Base-by-base conservation (phyloP, 2,888 invertebrate genomes). In the Ornithoptera priamus region DNA sequence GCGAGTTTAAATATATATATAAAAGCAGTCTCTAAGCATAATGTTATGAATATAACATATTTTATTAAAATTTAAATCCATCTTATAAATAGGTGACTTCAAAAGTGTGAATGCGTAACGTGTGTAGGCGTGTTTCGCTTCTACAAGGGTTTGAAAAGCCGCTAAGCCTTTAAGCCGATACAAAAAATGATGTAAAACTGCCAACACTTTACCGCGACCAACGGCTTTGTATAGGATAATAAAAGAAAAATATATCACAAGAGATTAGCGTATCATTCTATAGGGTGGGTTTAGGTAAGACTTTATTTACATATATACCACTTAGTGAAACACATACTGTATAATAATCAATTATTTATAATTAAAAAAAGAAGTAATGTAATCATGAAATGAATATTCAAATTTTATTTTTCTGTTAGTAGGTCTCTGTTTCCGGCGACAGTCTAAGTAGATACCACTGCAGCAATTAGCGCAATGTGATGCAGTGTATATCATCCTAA, bases 121-220 rank as follows among this genome's bases (percentile, higher is more conserved):
- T 20, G 56, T 57, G 56, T 65, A 22, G 57, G 57, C 57, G 57
- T 39, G 36, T 39, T 65, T 57, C 57, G 56, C 42, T 65, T 36
- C 39, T 39, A 39, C 36, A 56, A 42, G 17, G 20, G 56, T 36
- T 57, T 39, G 57, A 20, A 65, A 56, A 65, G 64, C 64, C 36
- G 57, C 64, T 39, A 65, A 65, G 57, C 64, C 22, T 57, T 65
- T 57, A 65, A 57, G 39, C 39, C 56, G 36, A 57, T 20, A 65
- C 57, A 65, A 57, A 65, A 64, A 60, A 60, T 42, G 39, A 36
- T 57, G 36, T 65, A 65, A 65, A 65, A 65, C 64, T 65, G 57
- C 64, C 22, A 57, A 57, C 57, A n/a, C 18, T 65, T 57, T 24
- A 39, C 20, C 20, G 64, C 64, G 39, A 30, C 56, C 56, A 39